A percentile compares a stretch with the other conserved stretches of the same genome.
Evolutionary conservation across 1,140 invertebrate genomes (phyloP).

Genomic region (Bombus superbus): DNA sequence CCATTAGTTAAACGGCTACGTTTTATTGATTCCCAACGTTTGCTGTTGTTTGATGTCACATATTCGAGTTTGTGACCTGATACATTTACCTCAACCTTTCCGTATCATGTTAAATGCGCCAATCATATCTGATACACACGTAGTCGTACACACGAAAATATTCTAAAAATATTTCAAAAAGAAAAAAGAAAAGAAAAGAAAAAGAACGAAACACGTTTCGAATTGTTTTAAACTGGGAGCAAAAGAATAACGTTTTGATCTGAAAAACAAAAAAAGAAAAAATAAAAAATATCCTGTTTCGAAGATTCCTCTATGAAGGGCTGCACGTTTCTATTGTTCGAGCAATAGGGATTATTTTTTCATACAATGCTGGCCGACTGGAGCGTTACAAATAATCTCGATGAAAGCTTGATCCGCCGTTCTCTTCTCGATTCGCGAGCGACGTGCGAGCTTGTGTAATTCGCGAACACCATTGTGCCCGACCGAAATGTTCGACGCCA

Average conservation of each 20-base stretch:
- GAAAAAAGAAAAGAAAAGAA: not conserved
- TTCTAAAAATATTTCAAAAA: not conserved
- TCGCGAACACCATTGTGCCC: not conserved
- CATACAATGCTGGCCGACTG: not conserved
- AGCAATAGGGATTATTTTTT: not conserved
- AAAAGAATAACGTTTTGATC: too few species aligned
- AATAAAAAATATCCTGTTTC: not conserved
- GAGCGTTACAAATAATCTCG: slow-evolving; percentile 16
- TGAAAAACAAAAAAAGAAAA: not conserved
- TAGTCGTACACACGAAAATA: not conserved
- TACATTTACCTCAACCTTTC: not conserved
- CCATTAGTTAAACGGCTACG: not conserved
- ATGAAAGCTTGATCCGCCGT: slow-evolving; percentile 10
- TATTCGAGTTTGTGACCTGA: not conserved
- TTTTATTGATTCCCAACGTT: not conserved
- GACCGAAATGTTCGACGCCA: slow-evolving; percentile 3
- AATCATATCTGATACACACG: not conserved
- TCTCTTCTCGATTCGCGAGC: not conserved
- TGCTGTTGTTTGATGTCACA: not conserved
- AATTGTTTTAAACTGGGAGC: too few species aligned
- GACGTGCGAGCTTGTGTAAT: slow-evolving; percentile 7
- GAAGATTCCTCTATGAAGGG: not conserved
- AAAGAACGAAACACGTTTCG: not conserved
- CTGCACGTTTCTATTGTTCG: not conserved
- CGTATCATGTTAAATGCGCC: too few species aligned